Conservation (phyloP, 2,888 invertebrate genomes). For the Pristionchus entomophagus region DNA sequence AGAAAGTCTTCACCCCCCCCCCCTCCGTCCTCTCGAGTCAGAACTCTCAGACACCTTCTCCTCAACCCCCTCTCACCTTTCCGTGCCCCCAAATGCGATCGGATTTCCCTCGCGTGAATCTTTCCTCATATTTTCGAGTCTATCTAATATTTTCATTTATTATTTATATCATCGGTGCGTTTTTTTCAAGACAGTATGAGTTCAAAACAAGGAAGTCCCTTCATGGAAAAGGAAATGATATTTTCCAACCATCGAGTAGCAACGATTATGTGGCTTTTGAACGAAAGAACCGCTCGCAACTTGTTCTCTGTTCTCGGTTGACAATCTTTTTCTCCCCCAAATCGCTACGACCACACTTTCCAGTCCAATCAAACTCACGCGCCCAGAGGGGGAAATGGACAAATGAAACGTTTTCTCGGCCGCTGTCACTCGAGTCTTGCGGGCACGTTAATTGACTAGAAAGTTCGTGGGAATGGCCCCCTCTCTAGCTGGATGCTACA, state of each 20-base stretch:
- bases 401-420: conserved; percentile 8
- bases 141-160: too few relatives aligned
- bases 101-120: conserved; percentile 7
- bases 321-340: too few relatives aligned
- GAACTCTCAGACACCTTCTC: background rate
- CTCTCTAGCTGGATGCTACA: background rate
- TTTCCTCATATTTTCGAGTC: conserved; percentile 10
- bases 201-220: too few relatives aligned
- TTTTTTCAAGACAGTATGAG: too few relatives aligned
- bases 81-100: background rate
- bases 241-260: too few relatives aligned
- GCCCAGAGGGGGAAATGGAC: background rate
- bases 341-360: too few relatives aligned
- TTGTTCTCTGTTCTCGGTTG: too few relatives aligned
- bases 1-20: background rate
- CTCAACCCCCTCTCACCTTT: conserved; percentile 27
- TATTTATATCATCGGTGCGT: too few relatives aligned
- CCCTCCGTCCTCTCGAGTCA: background rate
- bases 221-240: too few relatives aligned
- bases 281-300: too few relatives aligned
- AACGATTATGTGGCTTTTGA: too few relatives aligned
- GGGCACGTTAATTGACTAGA: background rate
- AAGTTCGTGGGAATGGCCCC: background rate
- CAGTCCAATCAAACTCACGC: conserved; percentile 23
- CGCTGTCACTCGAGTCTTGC: too few relatives aligned